These are phyloP conservation scores for Columbina picui DNA, from an alignment of 2,113 vertebrate genomes.

Conservation along the genomic window DNA sequence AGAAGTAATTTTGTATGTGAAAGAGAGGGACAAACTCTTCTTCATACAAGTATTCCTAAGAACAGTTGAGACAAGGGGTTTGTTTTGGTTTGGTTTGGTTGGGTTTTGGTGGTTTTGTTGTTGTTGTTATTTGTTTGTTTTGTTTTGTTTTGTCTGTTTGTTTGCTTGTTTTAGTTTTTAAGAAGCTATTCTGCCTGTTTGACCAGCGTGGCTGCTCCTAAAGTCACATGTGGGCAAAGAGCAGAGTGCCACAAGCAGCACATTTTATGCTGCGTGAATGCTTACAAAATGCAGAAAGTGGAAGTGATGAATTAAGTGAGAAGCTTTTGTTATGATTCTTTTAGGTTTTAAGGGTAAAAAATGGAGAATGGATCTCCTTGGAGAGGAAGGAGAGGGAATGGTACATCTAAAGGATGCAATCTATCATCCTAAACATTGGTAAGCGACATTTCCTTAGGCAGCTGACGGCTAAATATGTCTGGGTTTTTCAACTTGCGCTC, in stretches of 20 bases:
- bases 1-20: background rate
- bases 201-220: background rate
- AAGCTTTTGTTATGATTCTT: slow-evolving; percentile 66
- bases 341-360: slow-evolving; percentile 61
- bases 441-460: slow-evolving; percentile 57
- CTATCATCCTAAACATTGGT: slow-evolving; percentile 38
- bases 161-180: background rate
- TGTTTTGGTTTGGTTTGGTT: background rate
- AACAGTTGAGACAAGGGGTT: background rate
- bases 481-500: background rate
- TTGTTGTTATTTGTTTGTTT: background rate
- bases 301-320: slow-evolving; percentile 64
- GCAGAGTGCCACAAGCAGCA: background rate
- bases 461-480: background rate
- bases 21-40: background rate
- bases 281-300: slow-evolving; percentile 35
- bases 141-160: background rate
- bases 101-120: too few species aligned
- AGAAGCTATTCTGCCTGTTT: background rate
- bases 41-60: background rate
- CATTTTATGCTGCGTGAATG: background rate
- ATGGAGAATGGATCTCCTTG: slow-evolving; percentile 61
- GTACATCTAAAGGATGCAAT: slow-evolving; percentile 52
- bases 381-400: slow-evolving; percentile 60
- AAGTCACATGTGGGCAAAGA: background rate